phyloP scores from a whole-genome alignment of 2,797 vertebrate genomes.

The Eulemur rubriventer region DNA sequence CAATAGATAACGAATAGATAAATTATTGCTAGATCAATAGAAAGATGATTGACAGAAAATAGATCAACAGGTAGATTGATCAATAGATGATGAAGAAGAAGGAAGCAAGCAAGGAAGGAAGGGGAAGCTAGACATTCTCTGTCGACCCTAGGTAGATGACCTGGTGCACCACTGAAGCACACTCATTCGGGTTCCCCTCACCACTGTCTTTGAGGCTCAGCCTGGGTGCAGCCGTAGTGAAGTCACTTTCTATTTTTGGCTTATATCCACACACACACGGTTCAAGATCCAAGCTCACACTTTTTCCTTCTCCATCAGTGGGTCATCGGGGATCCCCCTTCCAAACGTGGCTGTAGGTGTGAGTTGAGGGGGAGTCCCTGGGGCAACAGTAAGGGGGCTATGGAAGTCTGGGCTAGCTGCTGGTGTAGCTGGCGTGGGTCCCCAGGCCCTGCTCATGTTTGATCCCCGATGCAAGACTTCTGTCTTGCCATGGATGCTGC shows the following conservation, averaged over 20 bases:
- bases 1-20: neutral
- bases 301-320: neutral
- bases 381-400: too few species aligned
- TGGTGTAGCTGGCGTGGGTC: neutral
- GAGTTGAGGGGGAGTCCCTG: neutral
- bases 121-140: neutral
- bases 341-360: neutral
- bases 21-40: neutral
- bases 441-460: neutral
- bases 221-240: accelerated
- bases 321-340: neutral
- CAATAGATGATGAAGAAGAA: neutral
- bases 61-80: neutral
- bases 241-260: neutral
- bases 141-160: neutral
- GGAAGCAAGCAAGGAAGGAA: neutral
- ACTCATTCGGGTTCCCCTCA: too few species aligned
- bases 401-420: neutral
- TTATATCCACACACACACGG: neutral
- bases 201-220: neutral
- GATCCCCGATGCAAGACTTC: accelerated
- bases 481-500: too few species aligned
- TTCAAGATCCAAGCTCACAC: neutral
- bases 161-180: neutral
- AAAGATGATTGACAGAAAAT: neutral